Base-by-base conservation (phyloP, 2,113 vertebrate genomes). In the Connochaetes taurinus region DNA sequence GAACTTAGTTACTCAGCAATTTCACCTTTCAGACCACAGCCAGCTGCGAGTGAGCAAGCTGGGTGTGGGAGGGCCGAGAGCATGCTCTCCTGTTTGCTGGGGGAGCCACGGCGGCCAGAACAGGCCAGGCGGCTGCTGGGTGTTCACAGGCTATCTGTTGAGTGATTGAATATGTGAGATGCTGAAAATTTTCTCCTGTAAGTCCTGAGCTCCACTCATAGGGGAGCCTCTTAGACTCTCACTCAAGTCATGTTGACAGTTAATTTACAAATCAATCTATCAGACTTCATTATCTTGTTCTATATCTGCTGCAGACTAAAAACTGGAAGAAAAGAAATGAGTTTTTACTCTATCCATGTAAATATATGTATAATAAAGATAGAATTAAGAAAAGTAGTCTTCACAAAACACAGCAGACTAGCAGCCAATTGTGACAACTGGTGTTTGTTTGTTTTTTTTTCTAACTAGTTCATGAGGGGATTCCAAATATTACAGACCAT, bases 31-130 rank as follows among this genome's bases (percentile, higher is more conserved):
- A 87, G 74, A 60, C 36, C 40, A 45, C 25, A 71, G 40, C 53
- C 25, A 31, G 11, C 36, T 1, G 2, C 43, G 16, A 25, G 47
- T 5, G 33, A 23, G 43, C 81, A 29, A 36, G 52, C 33, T 5
- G 7, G 7, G 36, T 13, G 31, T 15, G 4, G 83, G 45, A 19
- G 3, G 52, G 27, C 7, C 0, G 14, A 36, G 23, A 1, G 1
- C 27, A 0, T 4, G 8, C 1, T 17, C 2, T 29, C 14, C 40
- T 1, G 19, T 33, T 53, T 50, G 3, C 86, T 9, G 0, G 0
- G 29, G 29, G 12, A 67, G 33, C 52, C 36, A 2, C 0, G 0
- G 67, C 9, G 47, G 31, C 31, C n/a, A 21, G 52, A 2, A 53
- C 27, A 74, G 36, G 33, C 57, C 74, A 43, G 52, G 33, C 15